Base-by-base conservation (phyloP, 2,888 invertebrate genomes). In the Himalopsyche japonica region DNA sequence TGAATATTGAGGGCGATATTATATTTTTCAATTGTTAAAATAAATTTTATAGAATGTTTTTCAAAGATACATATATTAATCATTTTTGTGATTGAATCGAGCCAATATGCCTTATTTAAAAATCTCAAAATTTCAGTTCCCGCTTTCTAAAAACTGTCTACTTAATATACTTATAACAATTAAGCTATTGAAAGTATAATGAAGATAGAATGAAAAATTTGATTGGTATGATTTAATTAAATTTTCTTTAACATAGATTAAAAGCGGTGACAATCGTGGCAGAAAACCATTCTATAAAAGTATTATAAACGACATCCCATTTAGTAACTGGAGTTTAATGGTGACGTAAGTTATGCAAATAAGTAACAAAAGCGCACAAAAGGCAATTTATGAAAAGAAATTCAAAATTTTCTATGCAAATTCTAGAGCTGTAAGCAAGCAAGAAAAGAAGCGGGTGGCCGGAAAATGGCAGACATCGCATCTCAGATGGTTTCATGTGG, bases 321-420 rank as follows among this genome's bases (percentile, higher is more conserved):
- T 70, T 70, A 70, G 70, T 70, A 70, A 30, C 24, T 70, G 20
- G 27, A 70, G 70, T 70, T 43, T 43, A n/a, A 43, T 27, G 70
- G 30, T 70, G 70, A 70, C 70, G 70, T 70, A 70, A 70, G 70
- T 70, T 70, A 70, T 70, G 70, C 70, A 70, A 70, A 70, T 70
- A 27, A 12, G 15, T 43, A 43, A 27, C 27, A 27, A 70, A 70
- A 70, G 24, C 24, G 70, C n/a, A 76, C 78, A 82, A 78, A 77
- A 43, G 37, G 7, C 48, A 82, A 82, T 82, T 82, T 82, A 82
- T 82, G 82, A 37, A 48, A 82, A 82, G 57, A 24, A 78, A 82
- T 82, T 57, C 78, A 48, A 78, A 82, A 82, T 82, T 82, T 57
- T 47, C 49, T 78, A 82, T 82, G 82, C 82, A 82, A 82, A 82